A percentile compares a stretch with the other conserved stretches of the same genome.
Evolutionary conservation across 2,113 vertebrate genomes (phyloP).

Genomic region (Erythrolamprus reginae): DNA sequence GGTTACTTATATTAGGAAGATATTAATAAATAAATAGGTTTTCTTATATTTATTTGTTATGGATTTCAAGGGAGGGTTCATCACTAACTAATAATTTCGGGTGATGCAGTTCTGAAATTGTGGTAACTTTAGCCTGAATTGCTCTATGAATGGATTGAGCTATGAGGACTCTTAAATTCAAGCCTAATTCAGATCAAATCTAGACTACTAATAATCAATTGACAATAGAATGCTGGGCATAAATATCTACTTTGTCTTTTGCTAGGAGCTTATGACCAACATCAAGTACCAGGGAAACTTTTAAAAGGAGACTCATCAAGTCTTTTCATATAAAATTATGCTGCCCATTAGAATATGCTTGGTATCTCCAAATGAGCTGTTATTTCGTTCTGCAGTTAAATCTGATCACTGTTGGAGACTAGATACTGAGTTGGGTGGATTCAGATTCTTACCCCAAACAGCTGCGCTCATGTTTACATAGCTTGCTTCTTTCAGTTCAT

Average conservation of each 20-base stretch:
- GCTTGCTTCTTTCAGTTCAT: slow-evolving; percentile 11
- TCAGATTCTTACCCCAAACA: background rate
- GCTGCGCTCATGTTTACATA: slow-evolving; percentile 11
- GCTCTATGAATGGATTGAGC: background rate
- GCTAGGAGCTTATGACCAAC: background rate
- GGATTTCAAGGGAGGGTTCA: background rate
- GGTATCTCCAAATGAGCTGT: background rate
- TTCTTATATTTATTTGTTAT: background rate
- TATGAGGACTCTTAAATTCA: background rate
- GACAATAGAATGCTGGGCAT: background rate
- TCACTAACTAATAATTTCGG: background rate
- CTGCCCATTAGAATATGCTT: background rate
- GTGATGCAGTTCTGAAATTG: background rate
- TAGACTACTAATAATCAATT: background rate
- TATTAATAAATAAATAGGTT: background rate
- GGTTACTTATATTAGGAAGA: background rate
- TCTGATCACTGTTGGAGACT: background rate
- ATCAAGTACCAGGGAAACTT: background rate
- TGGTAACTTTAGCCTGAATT: background rate
- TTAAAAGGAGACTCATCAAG: too few species aligned
- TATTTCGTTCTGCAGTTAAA: background rate
- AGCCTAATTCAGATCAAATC: background rate
- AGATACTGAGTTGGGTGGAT: background rate
- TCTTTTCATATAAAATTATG: background rate
- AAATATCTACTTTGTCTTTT: background rate